Evolutionary conservation across 2,888 invertebrate species (phyloP), one percentile per base, ranked within the genome.

Genomic region (Amphipoea oculea): DNA sequence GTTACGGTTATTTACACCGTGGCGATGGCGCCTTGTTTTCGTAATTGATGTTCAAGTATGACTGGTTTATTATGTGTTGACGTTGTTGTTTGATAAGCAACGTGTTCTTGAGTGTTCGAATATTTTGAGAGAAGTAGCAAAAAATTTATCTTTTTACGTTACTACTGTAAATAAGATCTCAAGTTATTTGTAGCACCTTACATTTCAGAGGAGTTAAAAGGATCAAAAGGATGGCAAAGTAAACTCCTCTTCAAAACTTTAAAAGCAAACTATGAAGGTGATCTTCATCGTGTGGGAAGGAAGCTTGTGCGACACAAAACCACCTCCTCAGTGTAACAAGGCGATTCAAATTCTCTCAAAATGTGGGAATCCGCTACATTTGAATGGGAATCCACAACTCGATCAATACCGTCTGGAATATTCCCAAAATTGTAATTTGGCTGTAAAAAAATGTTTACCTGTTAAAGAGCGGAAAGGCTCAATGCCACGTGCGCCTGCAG

Each of bases 401-500:
- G 91, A 91, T 91, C 92, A 91, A 93, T 93, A 92, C 90, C 90
- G 91, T 88, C 93, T 92, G 91, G 95, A 95, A 95, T 94, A 94
- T 95, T 95, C 95, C 90, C 92, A 89, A 92, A 92, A 91, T 93
- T 92, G 91, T 93, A 94, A 94, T 94, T 93, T 91, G 87, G 79
- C 83, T 79, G 90, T 93, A 96, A 96, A 96, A 96, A 96, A 95
- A 94, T 89, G 88, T 93, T 95, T 97, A 97, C 96, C 96, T 97
- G 96, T 91, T 93, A 93, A 94, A 94, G 93, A 95, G 95, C 96
- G 96, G 96, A 95, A 96, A 96, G 96, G 93, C 89, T 93, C 92
- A 90, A 92, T 97, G 96, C 96, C 96, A 96, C 96, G 96, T 96
- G 96, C 96, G 96, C 6, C 73, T 77, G 95, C 96, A 95, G 95